Evolutionary conservation across 1,140 invertebrate species (phyloP), one percentile per base, ranked within the genome.

Genomic region (Neotoxoptera formosana): DNA sequence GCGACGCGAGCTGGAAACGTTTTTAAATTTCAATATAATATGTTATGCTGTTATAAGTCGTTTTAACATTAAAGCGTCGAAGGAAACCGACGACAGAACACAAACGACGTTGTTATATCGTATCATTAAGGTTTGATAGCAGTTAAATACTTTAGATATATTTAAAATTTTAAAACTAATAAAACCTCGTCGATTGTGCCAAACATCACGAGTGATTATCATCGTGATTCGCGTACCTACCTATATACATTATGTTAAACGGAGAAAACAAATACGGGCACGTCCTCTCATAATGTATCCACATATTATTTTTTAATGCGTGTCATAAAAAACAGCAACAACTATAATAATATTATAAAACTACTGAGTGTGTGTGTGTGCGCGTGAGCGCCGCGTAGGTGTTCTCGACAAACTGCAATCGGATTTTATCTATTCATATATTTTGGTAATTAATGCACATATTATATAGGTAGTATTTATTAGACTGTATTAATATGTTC

Each of bases 361-460:
- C n/a, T n/a, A n/a, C 4, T 67, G 6, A 6, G 56, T n/a, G n/a
- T n/a, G 25, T n/a, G 11, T 67, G 30, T 6, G 25, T 30, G 56
- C 9, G 51, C 3, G 30, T 14, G 14, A 0, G 11, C 4, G 14
- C 48, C 23, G 51, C 3, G 60, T 76, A 76, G 30, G 60, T 76
- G 60, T 76, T 76, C 17, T 76, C 17, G 30, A 76, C n/a, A n/a
- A 76, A n/a, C 11, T 76, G 14, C 14, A 76, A n/a, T 76, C n/a
- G 0, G n/a, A 76, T 76, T 76, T 76, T 76, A 76, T 76, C n/a
- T 76, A 76, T 76, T 76, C 60, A 76, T 76, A 76, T 76, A 76
- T 76, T 76, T 76, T 14, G n/a, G 60, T 76, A 76, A 76, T 76
- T 76, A n/a, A 76, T 76, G n/a, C 60, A 76, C n/a, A n/a, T n/a